Conservation (phyloP, 1,140 invertebrate genomes). For the Zaprionus kolodkinae region DNA sequence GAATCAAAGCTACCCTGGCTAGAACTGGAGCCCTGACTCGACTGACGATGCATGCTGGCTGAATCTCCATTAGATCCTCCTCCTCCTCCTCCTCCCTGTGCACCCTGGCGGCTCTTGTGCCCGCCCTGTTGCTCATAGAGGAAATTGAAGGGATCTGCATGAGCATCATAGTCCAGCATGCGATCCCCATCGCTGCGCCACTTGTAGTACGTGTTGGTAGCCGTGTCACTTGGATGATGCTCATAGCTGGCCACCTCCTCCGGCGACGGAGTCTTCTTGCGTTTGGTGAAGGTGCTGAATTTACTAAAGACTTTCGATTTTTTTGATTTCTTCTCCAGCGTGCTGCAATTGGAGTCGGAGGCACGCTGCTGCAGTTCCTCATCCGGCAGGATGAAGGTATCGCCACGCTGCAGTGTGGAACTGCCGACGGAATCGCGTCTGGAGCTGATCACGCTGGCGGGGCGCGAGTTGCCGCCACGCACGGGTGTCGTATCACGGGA, state of each 20-base stretch:
- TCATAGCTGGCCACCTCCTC: conserved; percentile 68
- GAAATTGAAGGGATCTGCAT: conserved; percentile 80
- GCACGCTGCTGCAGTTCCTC: conserved; percentile 43
- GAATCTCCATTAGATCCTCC: background rate
- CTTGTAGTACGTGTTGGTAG: conserved; percentile 82
- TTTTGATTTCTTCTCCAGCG: conserved; percentile 77
- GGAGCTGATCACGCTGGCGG: conserved; percentile 68
- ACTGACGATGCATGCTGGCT: conserved; percentile 41
- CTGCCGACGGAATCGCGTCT: conserved; percentile 68
- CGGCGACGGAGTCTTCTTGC: conserved; percentile 74
- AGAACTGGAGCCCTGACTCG: conserved; percentile 62
- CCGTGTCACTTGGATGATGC: conserved; percentile 79
- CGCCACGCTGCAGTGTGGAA: conserved; percentile 71
- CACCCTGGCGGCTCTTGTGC: conserved; percentile 38
- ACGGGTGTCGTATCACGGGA: conserved; percentile 80
- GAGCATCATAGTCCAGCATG: conserved; percentile 74
- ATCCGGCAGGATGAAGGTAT: conserved; percentile 71
- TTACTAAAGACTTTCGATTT: conserved; percentile 81
- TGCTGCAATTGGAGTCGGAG: conserved; percentile 67
- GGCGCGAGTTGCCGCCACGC: conserved; percentile 58
- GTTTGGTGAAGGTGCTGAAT: conserved; percentile 80
- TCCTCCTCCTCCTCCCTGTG: background rate
- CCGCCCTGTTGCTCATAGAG: conserved; percentile 77
- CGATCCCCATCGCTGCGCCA: conserved; percentile 74
- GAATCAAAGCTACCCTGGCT: conserved; percentile 72